phyloP scores from a whole-genome alignment of 1,140 invertebrate species.

The Idris sp. region DNA sequence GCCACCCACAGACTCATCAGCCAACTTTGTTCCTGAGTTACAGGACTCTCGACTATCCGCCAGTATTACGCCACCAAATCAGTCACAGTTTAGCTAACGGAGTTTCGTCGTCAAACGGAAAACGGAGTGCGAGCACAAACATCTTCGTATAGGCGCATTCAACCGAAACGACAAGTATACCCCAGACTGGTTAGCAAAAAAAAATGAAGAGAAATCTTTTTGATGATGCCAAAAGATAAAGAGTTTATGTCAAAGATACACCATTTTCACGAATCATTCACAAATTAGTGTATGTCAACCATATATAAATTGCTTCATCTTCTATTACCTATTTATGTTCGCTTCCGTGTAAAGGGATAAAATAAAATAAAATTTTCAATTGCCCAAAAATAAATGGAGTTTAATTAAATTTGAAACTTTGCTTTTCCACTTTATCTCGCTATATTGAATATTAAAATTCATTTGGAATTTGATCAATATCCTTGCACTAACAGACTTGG shows the following conservation, averaged over 20 bases:
- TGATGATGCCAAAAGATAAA: constrained; percentile 1
- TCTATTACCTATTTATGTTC: too few species aligned
- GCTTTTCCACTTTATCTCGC: too few species aligned
- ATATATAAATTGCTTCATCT: too few species aligned
- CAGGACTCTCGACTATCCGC: constrained; percentile 68
- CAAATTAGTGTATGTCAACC: too few species aligned
- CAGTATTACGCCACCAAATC: constrained; percentile 71
- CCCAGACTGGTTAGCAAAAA: constrained; percentile 25
- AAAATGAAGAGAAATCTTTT: constrained; percentile 29
- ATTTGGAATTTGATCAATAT: too few species aligned
- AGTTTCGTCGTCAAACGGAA: constrained; percentile 75
- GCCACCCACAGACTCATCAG: constrained; percentile 76
- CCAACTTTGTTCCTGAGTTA: constrained; percentile 76
- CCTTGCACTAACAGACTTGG: not conserved
- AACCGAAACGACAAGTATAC: constrained; percentile 46
- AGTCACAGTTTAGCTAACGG: constrained; percentile 74
- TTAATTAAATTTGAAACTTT: too few species aligned
- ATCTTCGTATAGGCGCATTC: constrained; percentile 58
- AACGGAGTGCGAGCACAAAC: constrained; percentile 69
- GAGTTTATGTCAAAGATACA: too few species aligned
- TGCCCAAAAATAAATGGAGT: too few species aligned
- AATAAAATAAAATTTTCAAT: too few species aligned
- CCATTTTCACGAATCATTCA: too few species aligned
- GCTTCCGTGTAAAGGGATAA: too few species aligned
- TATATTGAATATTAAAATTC: too few species aligned